Evolutionary conservation across 2,113 vertebrate species (phyloP), one percentile per base, ranked within the genome.

Genomic region (Phyllostomus hastatus): DNA sequence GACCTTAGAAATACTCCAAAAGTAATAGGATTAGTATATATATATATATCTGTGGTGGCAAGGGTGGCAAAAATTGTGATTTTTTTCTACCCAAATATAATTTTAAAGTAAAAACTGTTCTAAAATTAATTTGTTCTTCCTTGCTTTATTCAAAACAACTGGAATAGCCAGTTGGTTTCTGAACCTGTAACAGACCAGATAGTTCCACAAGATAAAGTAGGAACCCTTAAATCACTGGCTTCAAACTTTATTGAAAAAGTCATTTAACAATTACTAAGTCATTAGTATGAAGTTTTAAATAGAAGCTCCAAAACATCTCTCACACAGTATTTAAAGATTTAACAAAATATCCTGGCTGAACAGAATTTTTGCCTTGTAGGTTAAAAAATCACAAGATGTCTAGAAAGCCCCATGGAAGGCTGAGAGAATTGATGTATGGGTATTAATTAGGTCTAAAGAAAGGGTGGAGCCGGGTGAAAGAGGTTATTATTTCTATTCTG

Each of bases 361-460:
- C 85, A 89, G 54, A 96, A 90, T 57, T 66, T 90, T 92, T 93
- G 46, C 50, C 26, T 76, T 28, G 10, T 83, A 82, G 38, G n/a
- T 88, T 92, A 91, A 87, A 87, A 89, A 89, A 96, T 87, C 35
- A 64, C 20, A 93, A 86, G 72, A 78, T 59, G n/a, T 83, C 64
- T 82, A 69, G 66, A 85, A 90, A 79, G 20, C 67, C 38, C 35
- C 52, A 41, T 69, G 46, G 88, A 59, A 94, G 64, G 31, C 26
- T 66, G 35, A 86, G 66, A 95, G 54, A 89, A 88, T 75, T 95
- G 82, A 96, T 87, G 38, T 84, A 59, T 61, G 69, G 28, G 5
- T 94, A 89, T 94, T 88, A 96, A 94, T 91, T 93, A 96, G 50
- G 31, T 59, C 48, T 86, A 64, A 84, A 57, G 59, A 94, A 90